Evolutionary conservation across 1,140 invertebrate species (phyloP).

Genomic region (Conus betulinus): DNA sequence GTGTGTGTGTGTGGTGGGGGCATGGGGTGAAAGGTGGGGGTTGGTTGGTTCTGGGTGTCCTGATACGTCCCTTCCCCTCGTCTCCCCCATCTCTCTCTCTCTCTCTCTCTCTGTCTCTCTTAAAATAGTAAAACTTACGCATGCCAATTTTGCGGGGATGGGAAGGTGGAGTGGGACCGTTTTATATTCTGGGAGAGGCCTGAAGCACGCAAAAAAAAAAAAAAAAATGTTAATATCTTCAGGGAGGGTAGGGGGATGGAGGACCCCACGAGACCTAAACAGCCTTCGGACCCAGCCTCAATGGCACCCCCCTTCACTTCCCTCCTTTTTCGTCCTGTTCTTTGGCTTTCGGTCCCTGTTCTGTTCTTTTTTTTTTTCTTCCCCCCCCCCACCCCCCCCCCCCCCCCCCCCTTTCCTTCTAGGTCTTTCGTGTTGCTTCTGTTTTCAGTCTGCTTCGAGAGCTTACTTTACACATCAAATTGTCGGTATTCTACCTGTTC

Average conservation of each 20-base stretch:
- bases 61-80: no score
- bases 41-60: neutral
- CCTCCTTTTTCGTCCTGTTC: neutral
- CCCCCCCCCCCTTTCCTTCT: neutral
- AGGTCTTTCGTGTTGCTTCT: neutral
- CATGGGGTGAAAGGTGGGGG: no score
- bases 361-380: neutral
- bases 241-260: neutral
- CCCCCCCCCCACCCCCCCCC: neutral
- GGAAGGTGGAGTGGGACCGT: neutral
- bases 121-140: neutral
- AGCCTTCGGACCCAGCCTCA: neutral
- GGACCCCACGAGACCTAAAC: neutral
- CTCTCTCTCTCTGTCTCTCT: neutral
- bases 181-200: neutral
- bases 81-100: neutral
- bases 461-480: neutral
- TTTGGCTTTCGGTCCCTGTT: neutral
- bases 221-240: no score
- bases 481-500: neutral
- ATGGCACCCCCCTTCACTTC: neutral
- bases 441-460: neutral
- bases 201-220: no score
- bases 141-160: neutral
- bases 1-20: no score